phyloP scores from a whole-genome alignment of 2,888 invertebrate species.

The Xanthia togata region DNA sequence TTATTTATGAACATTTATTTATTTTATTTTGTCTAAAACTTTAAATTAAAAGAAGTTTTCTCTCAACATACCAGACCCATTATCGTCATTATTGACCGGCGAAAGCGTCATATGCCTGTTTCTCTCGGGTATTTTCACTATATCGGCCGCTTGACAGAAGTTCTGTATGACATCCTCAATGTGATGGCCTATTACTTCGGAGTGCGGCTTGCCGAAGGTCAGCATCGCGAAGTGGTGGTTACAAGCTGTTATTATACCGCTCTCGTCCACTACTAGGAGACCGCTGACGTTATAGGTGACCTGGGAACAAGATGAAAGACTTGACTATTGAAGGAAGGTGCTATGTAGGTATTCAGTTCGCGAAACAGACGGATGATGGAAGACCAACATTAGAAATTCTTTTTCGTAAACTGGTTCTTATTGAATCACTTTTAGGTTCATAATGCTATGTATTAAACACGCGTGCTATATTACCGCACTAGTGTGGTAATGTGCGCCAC shows the following conservation, averaged over 20 bases:
- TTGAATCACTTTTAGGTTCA: too few species aligned
- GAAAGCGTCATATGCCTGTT: slow-evolving; percentile 90
- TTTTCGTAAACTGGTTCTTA: too few species aligned
- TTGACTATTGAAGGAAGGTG: too few species aligned
- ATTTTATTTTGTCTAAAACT: background rate
- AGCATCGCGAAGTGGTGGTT: slow-evolving; percentile 92
- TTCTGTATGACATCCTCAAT: slow-evolving; percentile 91
- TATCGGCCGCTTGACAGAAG: slow-evolving; percentile 91
- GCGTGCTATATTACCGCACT: too few species aligned
- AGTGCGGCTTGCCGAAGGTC: slow-evolving; percentile 91
- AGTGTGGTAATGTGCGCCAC: too few species aligned
- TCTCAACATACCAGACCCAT: slow-evolving; percentile 78
- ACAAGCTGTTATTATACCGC: slow-evolving; percentile 91
- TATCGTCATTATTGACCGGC: slow-evolving; percentile 88
- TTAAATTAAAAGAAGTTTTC: background rate
- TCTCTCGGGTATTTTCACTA: slow-evolving; percentile 82
- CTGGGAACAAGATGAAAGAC: slow-evolving; percentile 69
- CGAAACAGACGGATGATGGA: too few species aligned
- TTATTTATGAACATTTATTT: background rate
- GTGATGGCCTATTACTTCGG: slow-evolving; percentile 90
- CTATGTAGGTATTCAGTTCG: too few species aligned
- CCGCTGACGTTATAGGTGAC: slow-evolving; percentile 92
- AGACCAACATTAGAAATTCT: too few species aligned
- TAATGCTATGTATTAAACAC: too few species aligned
- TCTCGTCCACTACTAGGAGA: slow-evolving; percentile 91